Evolutionary conservation across 2,888 invertebrate genomes (phyloP).

Genomic region (Acleris cristana): DNA sequence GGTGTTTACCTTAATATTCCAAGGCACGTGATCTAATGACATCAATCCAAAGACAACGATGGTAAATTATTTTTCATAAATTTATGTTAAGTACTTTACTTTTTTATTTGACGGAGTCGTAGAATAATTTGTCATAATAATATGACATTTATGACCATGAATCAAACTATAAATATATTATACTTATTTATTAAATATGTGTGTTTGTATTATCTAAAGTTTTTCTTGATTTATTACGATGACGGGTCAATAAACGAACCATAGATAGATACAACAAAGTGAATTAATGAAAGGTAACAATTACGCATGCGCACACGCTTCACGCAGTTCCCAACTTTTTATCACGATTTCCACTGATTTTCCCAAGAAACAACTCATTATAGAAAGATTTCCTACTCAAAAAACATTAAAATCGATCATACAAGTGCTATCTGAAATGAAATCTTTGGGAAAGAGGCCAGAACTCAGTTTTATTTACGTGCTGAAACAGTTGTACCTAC

Average conservation of each 20-base stretch:
- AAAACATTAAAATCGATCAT: slow-evolving; percentile 38
- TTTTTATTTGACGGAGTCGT: too few relatives aligned
- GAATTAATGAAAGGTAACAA: slow-evolving; percentile 59
- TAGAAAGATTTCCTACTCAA: slow-evolving; percentile 52
- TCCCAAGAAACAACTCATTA: slow-evolving; percentile 52
- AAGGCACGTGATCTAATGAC: not conserved
- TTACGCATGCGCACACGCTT: slow-evolving; percentile 52
- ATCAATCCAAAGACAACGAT: not conserved
- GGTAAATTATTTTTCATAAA: too few relatives aligned
- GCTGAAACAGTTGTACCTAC: slow-evolving; percentile 12
- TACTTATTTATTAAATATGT: too few relatives aligned
- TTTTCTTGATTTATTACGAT: not conserved
- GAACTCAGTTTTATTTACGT: slow-evolving; percentile 41
- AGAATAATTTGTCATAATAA: too few relatives aligned
- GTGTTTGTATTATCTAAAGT: not conserved
- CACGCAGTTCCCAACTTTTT: slow-evolving; percentile 60
- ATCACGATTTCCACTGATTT: slow-evolving; percentile 55
- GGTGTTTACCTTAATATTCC: not conserved
- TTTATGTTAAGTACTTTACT: too few relatives aligned
- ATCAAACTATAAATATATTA: too few relatives aligned
- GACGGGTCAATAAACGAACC: slow-evolving; percentile 41
- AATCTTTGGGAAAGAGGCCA: slow-evolving; percentile 49
- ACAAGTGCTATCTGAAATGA: slow-evolving; percentile 41
- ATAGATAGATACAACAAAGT: slow-evolving; percentile 53
- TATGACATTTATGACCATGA: too few relatives aligned